Conservation (phyloP, 2,888 invertebrate genomes). For the Agrilus cyanescens region DNA sequence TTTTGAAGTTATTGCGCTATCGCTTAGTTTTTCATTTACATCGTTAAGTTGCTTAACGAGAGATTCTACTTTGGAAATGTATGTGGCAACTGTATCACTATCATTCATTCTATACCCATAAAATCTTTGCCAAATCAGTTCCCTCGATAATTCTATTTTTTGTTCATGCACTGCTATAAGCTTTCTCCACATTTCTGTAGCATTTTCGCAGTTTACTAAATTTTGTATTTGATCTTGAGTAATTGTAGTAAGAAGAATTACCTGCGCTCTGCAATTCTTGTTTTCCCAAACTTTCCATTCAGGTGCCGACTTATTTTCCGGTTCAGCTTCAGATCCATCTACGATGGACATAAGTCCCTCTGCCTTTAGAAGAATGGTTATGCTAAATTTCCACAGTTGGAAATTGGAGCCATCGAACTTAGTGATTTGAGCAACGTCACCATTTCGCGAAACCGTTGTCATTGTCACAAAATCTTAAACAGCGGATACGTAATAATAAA, state of each 20-base stretch:
- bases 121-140: constrained; percentile 23
- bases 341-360: constrained; percentile 8
- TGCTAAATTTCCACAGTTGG: constrained; percentile 5
- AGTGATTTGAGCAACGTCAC: background rate
- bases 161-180: constrained; percentile 19
- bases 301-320: background rate
- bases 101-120: constrained; percentile 18
- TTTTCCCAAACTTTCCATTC: constrained; percentile 7
- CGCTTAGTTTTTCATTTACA: constrained; percentile 17
- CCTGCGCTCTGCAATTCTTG: constrained; percentile 9
- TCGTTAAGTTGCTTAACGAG: constrained; percentile 12
- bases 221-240: constrained; percentile 7
- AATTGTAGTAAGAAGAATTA: constrained; percentile 8
- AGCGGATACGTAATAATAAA: too few relatives aligned
- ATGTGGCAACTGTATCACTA: constrained; percentile 17
- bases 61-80: constrained; percentile 16
- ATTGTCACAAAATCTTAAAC: too few relatives aligned
- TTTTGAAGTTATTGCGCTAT: constrained; percentile 21
- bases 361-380: constrained; percentile 7
- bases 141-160: constrained; percentile 18
- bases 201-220: constrained; percentile 16
- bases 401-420: constrained; percentile 5
- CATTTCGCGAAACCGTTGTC: too few relatives aligned
- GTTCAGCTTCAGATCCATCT: constrained; percentile 5
- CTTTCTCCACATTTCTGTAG: constrained; percentile 22